Conservation (phyloP, 1,140 invertebrate genomes). For the Latrodectus geometricus region DNA sequence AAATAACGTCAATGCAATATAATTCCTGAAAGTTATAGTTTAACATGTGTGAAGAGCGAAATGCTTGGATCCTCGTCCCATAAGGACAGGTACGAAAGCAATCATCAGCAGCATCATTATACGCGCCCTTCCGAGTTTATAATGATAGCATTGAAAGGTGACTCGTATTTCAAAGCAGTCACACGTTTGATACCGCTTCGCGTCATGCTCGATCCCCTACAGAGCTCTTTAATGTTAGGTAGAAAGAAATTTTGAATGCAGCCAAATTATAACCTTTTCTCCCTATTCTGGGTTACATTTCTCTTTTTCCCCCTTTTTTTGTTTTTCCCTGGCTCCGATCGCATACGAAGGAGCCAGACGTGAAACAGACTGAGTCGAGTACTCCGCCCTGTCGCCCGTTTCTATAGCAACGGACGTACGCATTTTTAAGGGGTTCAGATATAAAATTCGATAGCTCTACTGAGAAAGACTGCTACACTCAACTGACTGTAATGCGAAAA, state of each 20-base stretch:
- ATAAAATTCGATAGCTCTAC: not conserved
- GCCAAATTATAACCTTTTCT: slow-evolving; percentile 52
- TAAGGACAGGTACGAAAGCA: slow-evolving; percentile 6
- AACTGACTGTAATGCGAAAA: no score
- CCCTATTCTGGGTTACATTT: slow-evolving; percentile 26
- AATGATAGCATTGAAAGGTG: slow-evolving; percentile 12
- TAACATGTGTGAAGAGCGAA: no score
- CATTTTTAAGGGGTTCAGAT: slow-evolving; percentile 2
- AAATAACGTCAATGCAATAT: no score
- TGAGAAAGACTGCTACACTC: not conserved
- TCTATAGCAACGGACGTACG: slow-evolving; percentile 44
- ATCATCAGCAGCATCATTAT: slow-evolving; percentile 39
- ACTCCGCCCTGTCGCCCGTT: slow-evolving; percentile 33
- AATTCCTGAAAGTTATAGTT: no score
- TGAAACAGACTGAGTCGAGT: slow-evolving; percentile 50
- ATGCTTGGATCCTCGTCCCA: not conserved
- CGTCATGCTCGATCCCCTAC: slow-evolving; percentile 8
- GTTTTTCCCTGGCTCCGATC: not conserved
- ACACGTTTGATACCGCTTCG: not conserved
- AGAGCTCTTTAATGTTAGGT: slow-evolving; percentile 1
- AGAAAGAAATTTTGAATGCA: slow-evolving; percentile 32
- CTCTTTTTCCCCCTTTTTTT: slow-evolving; percentile 6
- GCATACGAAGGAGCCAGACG: slow-evolving; percentile 29
- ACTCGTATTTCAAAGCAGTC: slow-evolving; percentile 31
- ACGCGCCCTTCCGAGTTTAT: not conserved